Percentiles rank a stretch among this genome's conserved stretches.
phyloP scores from a whole-genome alignment of 1,140 invertebrate genomes.

The Achroia grisella region DNA sequence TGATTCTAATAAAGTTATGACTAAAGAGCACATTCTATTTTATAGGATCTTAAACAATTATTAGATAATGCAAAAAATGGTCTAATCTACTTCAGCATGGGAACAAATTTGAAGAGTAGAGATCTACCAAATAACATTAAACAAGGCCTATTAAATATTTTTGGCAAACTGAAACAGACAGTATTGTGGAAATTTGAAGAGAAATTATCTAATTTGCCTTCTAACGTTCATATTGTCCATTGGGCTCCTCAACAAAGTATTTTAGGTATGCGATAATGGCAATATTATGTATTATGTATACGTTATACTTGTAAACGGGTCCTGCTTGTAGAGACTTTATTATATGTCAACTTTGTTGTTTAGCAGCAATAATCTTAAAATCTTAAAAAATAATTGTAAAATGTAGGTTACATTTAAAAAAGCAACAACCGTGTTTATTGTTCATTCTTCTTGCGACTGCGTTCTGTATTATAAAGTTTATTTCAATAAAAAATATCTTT shows the following conservation, averaged over 20 bases:
- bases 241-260: conserved; percentile 19
- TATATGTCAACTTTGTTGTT: no score
- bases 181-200: conserved; percentile 15
- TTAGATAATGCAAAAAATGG: conserved; percentile 71
- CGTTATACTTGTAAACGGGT: no score
- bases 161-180: conserved; percentile 10
- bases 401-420: no score
- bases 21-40: background rate
- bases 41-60: conserved; percentile 58
- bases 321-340: no score
- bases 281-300: no score
- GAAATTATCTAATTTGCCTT: conserved; percentile 6
- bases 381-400: no score
- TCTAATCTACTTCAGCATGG: conserved; percentile 75
- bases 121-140: conserved; percentile 9
- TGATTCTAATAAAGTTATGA: no score
- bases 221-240: conserved; percentile 12
- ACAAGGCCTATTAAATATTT: conserved; percentile 5
- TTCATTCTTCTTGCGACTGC: no score
- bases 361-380: no score
- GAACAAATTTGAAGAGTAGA: conserved; percentile 70
- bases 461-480: no score
- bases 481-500: no score
- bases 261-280: conserved; percentile 13
- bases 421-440: no score